Evolutionary conservation across 2,888 invertebrate genomes (phyloP), one percentile per base, ranked within the genome.

Genomic region (Campopleginae sp.): DNA sequence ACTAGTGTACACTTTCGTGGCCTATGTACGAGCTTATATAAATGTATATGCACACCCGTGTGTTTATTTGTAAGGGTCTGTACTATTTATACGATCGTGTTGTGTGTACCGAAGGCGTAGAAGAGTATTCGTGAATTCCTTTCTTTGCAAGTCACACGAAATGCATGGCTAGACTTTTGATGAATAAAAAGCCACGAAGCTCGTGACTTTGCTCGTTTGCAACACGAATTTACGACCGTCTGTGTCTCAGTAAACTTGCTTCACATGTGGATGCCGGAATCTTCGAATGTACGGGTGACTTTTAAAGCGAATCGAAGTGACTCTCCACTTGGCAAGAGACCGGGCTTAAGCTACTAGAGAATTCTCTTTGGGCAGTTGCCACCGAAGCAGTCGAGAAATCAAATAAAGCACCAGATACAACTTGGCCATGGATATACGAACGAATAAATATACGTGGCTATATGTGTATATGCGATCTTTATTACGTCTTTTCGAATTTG

Each of bases 311-410:
- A 91, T 91, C 90, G 89, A 89, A 91, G 91, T 89, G 91, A 90
- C 91, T 92, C 80, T 85, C 86, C 82, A 88, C 87, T 90, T 90
- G 90, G 90, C 89, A 90, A 88, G 88, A 86, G 88, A 88, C 85
- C 86, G 88, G 88, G 87, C 80, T 86, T 82, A 89, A 82, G 86
- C 89, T 91, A 90, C 92, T 93, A 91, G 90, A 88, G 90, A 91
- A 93, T 93, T 93, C 93, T 92, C 93, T 93, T 93, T 93, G 92
- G 91, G 90, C 88, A 86, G 87, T 89, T 91, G 91, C 91, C 91
- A 92, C 91, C 88, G 86, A 75, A 51, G 42, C 75, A n/a, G 71
- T 6, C 23, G 38, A 70, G 71, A 10, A 83, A 86, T 86, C 80
- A 58, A 86, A 85, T 85, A 85, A 82, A 54, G 72, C 74, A 33